A percentile compares a stretch with the other conserved stretches of the same genome.
Evolutionary conservation across 2,888 invertebrate species (phyloP).

Genomic region (Strigamia crassipes): DNA sequence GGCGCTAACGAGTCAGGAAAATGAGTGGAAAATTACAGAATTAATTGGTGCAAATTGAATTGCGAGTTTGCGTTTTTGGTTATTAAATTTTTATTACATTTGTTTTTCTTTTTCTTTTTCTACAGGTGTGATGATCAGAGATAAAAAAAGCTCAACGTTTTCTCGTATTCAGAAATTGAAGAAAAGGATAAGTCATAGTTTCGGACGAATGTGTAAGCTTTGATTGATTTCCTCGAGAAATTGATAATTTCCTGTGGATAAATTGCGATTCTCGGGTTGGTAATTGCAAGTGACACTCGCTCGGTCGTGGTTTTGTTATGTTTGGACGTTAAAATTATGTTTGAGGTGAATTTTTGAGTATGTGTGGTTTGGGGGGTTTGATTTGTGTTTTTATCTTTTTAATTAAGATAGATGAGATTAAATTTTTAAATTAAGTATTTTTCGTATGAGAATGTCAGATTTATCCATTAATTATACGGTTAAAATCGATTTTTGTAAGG

Average conservation of each 20-base stretch:
- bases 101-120: not conserved
- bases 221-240: not conserved
- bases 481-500: no score
- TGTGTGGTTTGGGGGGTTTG: no score
- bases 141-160: constrained; percentile 77
- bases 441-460: no score
- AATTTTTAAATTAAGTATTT: no score
- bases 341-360: no score
- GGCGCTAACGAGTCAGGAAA: no score
- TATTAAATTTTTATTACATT: not conserved
- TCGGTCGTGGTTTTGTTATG: not conserved
- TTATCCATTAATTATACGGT: no score
- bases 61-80: not conserved
- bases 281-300: not conserved
- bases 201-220: constrained; percentile 94
- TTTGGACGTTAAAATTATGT: no score
- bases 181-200: constrained; percentile 93
- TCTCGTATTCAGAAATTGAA: constrained; percentile 92
- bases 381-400: no score
- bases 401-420: no score
- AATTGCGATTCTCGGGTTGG: not conserved
- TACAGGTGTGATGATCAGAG: constrained; percentile 80
- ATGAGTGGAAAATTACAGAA: not conserved
- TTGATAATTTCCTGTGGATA: not conserved
- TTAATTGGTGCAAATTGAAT: no score